phyloP scores from a whole-genome alignment of 2,888 invertebrate genomes.

The Phrixothrix hirtus region DNA sequence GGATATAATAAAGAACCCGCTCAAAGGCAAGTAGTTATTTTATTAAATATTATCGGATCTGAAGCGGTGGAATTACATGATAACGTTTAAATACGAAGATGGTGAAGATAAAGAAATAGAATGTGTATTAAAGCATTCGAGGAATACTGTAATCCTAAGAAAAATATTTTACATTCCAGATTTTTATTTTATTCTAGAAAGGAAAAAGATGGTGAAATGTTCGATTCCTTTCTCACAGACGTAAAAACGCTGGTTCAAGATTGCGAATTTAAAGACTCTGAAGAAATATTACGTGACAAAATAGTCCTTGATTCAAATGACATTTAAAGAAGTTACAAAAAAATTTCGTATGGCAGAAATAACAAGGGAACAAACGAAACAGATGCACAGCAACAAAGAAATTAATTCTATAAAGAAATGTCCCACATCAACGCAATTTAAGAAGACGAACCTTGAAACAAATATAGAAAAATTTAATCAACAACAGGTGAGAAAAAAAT shows the following conservation, averaged over 20 bases:
- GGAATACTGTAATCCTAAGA: conserved; percentile 11
- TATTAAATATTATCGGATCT: conserved; percentile 3
- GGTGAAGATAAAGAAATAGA: no score
- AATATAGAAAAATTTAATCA: no score
- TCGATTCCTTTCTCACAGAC: conserved; percentile 1
- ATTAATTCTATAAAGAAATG: no score
- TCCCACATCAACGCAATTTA: no score
- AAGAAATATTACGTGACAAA: conserved; percentile 14
- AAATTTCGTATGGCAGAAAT: no score
- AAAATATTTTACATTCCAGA: conserved; percentile 12
- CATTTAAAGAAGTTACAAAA: no score
- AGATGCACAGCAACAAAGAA: no score
- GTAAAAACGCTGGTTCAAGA: conserved; percentile 1
- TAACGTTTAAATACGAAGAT: not conserved
- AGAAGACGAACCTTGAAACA: no score
- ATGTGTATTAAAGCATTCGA: conserved; percentile 9
- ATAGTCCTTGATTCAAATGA: conserved; percentile 10
- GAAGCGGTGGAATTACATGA: no score
- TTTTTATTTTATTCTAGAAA: conserved; percentile 11
- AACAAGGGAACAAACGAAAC: no score
- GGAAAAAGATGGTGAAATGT: not conserved
- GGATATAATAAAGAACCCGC: not conserved
- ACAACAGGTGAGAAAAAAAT: no score
- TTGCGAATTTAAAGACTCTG: conserved; percentile 10
- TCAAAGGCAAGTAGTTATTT: conserved; percentile 3